Base-by-base conservation (phyloP, 2,797 vertebrate species). In the Pygocentrus nattereri region DNA sequence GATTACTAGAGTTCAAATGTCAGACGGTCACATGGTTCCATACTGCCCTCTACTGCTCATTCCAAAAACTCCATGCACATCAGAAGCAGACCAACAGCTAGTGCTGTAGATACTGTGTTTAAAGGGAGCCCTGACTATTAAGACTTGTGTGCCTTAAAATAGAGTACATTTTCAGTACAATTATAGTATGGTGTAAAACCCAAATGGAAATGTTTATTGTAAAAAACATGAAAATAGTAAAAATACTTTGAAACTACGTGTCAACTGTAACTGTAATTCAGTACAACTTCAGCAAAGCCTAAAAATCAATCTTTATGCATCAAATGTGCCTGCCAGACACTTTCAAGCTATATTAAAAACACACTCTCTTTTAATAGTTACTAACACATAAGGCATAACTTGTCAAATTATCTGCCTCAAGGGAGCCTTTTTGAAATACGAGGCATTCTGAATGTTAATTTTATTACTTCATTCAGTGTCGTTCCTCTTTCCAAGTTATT, bases 1-100 rank as follows among this genome's bases (percentile, higher is more conserved):
- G 16, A 18, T 41, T n/a, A 65, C 62, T 69, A 15, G 16, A 49
- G 23, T 8, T 44, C 44, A 44, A 68, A n/a, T 31, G 13, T 1
- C 12, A 18, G 25, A 31, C 23, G 25, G 52, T n/a, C 5, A 49
- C 49, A 58, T 70, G 31, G 54, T 68, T 52, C 68, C 27, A 68
- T 69, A 80, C 47, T 82, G 81, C 79, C 76, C 71, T 72, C 81
- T 85, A 62, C n/a, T 77, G 81, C 49, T 34, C 30, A 62, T 80
- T 75, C 56, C 0, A 21, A 75, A 62, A 15, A 64, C 54, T 38
- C 13, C 23, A 61, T 4, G 4, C 19, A 30, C 5, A 49, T 11
- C 34, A 47, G 34, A 44, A 41, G 38, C 6, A 62, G 27, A 23
- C 41, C 13, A 5, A 10, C 23, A 47, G 8, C 15, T 31, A n/a